A percentile compares a stretch with the other conserved stretches of the same genome.
phyloP scores from a whole-genome alignment of 2,113 vertebrate species.

The Oreotragus oreotragus region DNA sequence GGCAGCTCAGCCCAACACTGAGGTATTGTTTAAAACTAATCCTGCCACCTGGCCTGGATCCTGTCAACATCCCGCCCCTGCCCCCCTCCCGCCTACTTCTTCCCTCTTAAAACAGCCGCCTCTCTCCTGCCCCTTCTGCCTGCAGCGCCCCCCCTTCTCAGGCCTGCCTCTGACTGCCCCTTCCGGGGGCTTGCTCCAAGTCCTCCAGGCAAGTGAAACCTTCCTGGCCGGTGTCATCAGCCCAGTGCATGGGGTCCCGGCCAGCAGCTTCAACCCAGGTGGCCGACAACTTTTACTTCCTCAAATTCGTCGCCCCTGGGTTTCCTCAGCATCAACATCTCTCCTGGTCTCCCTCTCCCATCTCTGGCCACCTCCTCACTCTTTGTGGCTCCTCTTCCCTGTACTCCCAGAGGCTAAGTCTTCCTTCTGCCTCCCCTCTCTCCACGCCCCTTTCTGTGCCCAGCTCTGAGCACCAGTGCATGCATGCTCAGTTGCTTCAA shows the following conservation, averaged over 20 bases:
- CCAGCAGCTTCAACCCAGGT: neutral
- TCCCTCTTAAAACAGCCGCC: neutral
- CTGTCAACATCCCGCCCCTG: neutral
- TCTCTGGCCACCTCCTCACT: neutral
- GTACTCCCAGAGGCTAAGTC: neutral
- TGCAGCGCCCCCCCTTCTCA: neutral
- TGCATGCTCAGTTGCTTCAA: neutral
- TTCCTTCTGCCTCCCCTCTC: neutral
- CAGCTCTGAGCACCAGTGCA: neutral
- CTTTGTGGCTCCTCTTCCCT: neutral
- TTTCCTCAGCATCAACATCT: neutral
- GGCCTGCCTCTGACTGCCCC: neutral
- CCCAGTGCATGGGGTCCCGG: neutral
- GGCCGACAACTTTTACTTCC: neutral
- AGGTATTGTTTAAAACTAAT: neutral
- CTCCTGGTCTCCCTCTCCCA: neutral
- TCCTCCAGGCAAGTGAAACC: neutral
- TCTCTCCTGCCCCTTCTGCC: neutral
- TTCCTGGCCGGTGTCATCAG: neutral
- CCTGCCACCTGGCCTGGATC: neutral
- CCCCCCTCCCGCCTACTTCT: neutral
- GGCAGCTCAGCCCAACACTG: constrained; percentile 15
- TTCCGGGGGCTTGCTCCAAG: neutral
- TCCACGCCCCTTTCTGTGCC: neutral
- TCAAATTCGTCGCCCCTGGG: neutral